phyloP scores from a whole-genome alignment of 2,888 invertebrate species.

The Meta bourneti region DNA sequence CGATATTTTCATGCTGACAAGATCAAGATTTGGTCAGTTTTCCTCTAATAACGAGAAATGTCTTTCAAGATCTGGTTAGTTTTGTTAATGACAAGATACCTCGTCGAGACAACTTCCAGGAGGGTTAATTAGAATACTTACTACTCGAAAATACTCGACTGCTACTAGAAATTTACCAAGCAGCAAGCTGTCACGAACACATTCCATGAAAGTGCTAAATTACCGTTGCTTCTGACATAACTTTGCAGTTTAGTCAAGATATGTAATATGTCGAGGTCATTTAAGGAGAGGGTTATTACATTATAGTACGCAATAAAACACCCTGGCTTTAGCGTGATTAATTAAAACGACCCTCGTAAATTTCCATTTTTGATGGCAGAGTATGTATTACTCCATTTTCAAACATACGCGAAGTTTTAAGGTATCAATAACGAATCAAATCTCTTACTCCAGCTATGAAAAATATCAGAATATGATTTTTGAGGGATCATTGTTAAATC shows the following conservation, averaged over 20 bases:
- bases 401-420: neutral
- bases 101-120: too few species aligned
- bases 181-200: neutral
- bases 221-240: neutral
- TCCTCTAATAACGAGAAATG: too few species aligned
- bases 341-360: conserved; percentile 14
- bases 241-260: neutral
- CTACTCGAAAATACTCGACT: too few species aligned
- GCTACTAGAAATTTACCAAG: too few species aligned
- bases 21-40: too few species aligned
- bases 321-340: conserved; percentile 14
- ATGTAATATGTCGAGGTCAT: neutral
- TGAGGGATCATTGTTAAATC: neutral
- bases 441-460: neutral
- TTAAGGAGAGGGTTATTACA: conserved; percentile 14
- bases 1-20: too few species aligned
- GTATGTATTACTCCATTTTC: neutral
- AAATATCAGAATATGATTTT: neutral
- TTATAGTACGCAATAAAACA: neutral
- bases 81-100: too few species aligned
- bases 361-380: conserved; percentile 4
- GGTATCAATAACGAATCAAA: neutral
- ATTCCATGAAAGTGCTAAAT: conserved; percentile 16
- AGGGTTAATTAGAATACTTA: too few species aligned
- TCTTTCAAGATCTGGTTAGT: too few species aligned